These are phyloP conservation scores for Pemphredon lugubris DNA, from an alignment of 2,888 invertebrate species.

Conservation along the genomic window DNA sequence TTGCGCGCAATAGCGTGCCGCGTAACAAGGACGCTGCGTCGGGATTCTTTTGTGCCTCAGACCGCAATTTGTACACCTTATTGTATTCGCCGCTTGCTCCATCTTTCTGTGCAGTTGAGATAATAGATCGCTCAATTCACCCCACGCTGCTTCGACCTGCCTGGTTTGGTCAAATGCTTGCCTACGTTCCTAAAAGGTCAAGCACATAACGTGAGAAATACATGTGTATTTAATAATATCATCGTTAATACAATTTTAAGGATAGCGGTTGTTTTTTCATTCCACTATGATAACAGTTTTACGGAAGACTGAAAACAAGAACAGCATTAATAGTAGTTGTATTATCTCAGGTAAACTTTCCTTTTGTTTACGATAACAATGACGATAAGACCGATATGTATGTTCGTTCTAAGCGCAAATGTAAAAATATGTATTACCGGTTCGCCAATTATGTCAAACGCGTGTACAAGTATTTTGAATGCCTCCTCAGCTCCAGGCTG, in stretches of 20 bases:
- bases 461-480: conserved; percentile 96
- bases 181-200: conserved; percentile 85
- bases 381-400: background rate
- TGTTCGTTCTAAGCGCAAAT: background rate
- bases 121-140: conserved; percentile 92
- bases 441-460: conserved; percentile 96
- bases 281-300: too few relatives aligned
- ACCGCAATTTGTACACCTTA: conserved; percentile 96
- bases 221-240: too few relatives aligned
- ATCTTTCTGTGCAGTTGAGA: conserved; percentile 96
- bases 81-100: conserved; percentile 96
- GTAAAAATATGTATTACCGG: conserved; percentile 83
- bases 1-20: conserved; percentile 94
- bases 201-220: background rate
- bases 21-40: conserved; percentile 93
- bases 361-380: too few relatives aligned
- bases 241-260: too few relatives aligned
- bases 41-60: conserved; percentile 93
- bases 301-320: too few relatives aligned
- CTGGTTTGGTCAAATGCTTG: conserved; percentile 88
- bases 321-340: too few relatives aligned
- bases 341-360: too few relatives aligned
- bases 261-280: too few relatives aligned
- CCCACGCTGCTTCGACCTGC: conserved; percentile 93
- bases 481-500: conserved; percentile 98